Evolutionary conservation across 1,140 invertebrate species (phyloP).

Genomic region (Bombus turneri): DNA sequence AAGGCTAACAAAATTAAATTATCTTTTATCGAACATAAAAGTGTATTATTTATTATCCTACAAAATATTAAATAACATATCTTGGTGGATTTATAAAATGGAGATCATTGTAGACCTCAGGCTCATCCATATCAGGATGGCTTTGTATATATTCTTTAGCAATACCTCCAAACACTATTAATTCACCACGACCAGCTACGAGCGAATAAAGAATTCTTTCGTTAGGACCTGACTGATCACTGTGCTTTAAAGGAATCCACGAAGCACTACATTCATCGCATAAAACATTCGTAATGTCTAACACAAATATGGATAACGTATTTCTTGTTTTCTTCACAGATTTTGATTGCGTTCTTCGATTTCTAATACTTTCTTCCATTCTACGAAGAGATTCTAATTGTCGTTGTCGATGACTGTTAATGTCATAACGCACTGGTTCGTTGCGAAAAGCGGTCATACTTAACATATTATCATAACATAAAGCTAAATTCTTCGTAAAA

Average conservation of each 20-base stretch:
- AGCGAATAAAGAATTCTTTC: constrained; percentile 95
- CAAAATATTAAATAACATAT: constrained; percentile 86
- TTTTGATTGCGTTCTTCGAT: constrained; percentile 69
- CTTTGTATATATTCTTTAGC: constrained; percentile 86
- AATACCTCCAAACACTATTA: constrained; percentile 97
- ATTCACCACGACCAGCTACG: constrained; percentile 93
- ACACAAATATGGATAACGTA: constrained; percentile 91
- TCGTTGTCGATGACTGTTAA: constrained; percentile 83
- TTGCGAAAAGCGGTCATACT: constrained; percentile 86
- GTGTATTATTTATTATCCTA: constrained; percentile 27
- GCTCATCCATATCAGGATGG: constrained; percentile 79
- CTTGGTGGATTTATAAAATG: constrained; percentile 90
- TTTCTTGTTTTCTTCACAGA: constrained; percentile 79
- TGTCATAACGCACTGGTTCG: constrained; percentile 78
- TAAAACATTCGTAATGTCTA: constrained; percentile 91
- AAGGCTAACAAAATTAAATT: constrained; percentile 16
- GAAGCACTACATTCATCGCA: constrained; percentile 86
- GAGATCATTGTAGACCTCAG: constrained; percentile 89
- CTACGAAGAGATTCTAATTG: constrained; percentile 85
- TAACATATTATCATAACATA: constrained; percentile 83
- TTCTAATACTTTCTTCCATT: constrained; percentile 84
- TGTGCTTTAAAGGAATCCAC: constrained; percentile 89
- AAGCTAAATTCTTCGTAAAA: constrained; percentile 61
- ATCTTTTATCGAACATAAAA: background rate
- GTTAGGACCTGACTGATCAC: constrained; percentile 88